Evolutionary conservation across 2,797 vertebrate genomes (phyloP), one percentile per base, ranked within the genome.

Genomic region (Cossypha polioptera): DNA sequence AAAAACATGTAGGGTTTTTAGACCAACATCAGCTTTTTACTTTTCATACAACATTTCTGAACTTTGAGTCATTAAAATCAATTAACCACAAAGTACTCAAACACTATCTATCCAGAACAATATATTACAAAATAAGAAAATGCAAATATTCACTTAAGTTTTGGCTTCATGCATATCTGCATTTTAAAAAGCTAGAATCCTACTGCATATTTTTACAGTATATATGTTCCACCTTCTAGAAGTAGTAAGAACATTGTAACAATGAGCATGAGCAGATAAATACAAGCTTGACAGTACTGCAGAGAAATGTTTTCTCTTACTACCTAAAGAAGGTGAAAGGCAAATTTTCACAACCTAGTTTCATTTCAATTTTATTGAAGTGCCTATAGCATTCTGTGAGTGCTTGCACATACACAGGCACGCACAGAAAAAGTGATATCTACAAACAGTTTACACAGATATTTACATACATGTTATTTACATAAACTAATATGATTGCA

Each of bases 381-480:
- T 95, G 92, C 84, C 95, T 96, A 94, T 88, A 91, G 18, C 62
- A 90, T 96, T 98, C 97, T 98, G 97, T 98, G 97, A 96, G 97
- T 97, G 97, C 66, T 55, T 97, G 94, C 88, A 94, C 57, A 67
- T 63, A 96, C 80, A 95, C 36, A 95, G 85, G 92, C 96, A 97
- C 73, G 2, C 96, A 98, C 97, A 98, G 97, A 98, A 97, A 87
- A 47, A 94, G 68, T 86, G 80, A 81, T 96, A 96, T 94, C 97
- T 97, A 95, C 94, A 86, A 91, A 97, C 94, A 96, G 95, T 96
- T 97, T 96, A 97, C 82, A 98, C 69, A 97, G 95, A 93, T 96
- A 97, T 92, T 96, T 96, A 97, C 97, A 97, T 95, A 97, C 96
- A 98, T 61, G 43, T 92, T 94, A 92, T 96, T 96, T 86, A 97